phyloP scores from a whole-genome alignment of 2,113 vertebrate genomes.

The Cinclus cinclus region DNA sequence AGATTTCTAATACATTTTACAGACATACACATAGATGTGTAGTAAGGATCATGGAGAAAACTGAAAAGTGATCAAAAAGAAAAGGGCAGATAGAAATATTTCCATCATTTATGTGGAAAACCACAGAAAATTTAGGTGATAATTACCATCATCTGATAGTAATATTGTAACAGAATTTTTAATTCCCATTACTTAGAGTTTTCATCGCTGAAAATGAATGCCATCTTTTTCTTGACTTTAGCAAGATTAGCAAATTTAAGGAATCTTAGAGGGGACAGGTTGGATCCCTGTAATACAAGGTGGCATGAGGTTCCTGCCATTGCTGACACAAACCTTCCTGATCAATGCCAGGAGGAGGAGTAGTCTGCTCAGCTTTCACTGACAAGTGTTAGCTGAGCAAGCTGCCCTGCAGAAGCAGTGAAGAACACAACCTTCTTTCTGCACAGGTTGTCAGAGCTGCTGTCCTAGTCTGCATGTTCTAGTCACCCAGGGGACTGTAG shows the following conservation, averaged over 20 bases:
- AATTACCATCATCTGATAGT: neutral
- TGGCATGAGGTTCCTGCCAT: neutral
- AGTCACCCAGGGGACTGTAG: neutral
- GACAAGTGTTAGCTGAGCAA: neutral
- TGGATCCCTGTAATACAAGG: rapidly evolving
- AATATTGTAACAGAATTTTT: neutral
- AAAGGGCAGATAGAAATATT: neutral
- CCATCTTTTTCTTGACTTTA: neutral
- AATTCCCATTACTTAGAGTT: neutral
- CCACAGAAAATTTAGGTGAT: neutral
- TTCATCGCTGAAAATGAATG: neutral
- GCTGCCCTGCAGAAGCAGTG: neutral
- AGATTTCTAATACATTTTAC: neutral
- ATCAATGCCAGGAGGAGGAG: neutral
- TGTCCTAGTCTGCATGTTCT: neutral
- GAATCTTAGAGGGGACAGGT: neutral
- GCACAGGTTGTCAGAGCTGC: neutral
- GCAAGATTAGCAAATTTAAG: neutral
- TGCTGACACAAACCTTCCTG: neutral
- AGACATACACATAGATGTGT: neutral
- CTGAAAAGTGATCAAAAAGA: neutral
- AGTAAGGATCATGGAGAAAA: neutral
- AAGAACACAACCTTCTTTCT: neutral
- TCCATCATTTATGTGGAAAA: rapidly evolving
- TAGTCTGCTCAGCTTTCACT: neutral